Evolutionary conservation across 2,888 invertebrate genomes (phyloP), one percentile per base, ranked within the genome.

Genomic region (Epicampocera succincta): DNA sequence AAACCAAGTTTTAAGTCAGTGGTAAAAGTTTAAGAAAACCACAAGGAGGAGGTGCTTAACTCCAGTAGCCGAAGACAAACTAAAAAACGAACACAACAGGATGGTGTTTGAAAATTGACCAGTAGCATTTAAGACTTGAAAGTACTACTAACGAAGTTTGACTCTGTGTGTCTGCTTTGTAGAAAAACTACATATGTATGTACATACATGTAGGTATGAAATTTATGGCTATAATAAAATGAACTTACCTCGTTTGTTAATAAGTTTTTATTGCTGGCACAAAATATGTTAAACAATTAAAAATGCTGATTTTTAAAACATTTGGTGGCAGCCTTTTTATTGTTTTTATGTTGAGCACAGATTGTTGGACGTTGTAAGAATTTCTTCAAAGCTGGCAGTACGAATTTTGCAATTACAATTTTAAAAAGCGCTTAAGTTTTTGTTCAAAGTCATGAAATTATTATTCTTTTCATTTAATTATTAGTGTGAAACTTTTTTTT

Each of bases 41-140:
- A 73, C n/a, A 72, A 87, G 87, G 87, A 88, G 90, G 88, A 89
- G 89, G 88, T 85, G 90, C 90, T 89, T 87, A 90, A 90, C 88
- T 87, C 90, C 90, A 86, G 90, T 89, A 90, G 90, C 90, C 88
- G 89, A 89, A 87, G 89, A 83, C 12, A 56, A 61, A 44, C 60
- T 65, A 52, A 73, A 75, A 61, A 40, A 75, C 75, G 71, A 71
- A 60, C 17, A 12, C 56, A 5, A 3, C 61, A 61, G 72, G 61
- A 76, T 68, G 56, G 19, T 60, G 19, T 29, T 52, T 15, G 11
- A 72, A 50, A 42, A 72, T 65, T 52, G 46, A 78, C 71, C 78
- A 77, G 60, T 71, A 77, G 54, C 60, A 54, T 38, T 60, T n/a
- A 38, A 56, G 63, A 1, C 13, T 29, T 11, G 4, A 56, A 42